Evolutionary conservation across 2,888 invertebrate genomes (phyloP).

Genomic region (Isoperla grammatica): DNA sequence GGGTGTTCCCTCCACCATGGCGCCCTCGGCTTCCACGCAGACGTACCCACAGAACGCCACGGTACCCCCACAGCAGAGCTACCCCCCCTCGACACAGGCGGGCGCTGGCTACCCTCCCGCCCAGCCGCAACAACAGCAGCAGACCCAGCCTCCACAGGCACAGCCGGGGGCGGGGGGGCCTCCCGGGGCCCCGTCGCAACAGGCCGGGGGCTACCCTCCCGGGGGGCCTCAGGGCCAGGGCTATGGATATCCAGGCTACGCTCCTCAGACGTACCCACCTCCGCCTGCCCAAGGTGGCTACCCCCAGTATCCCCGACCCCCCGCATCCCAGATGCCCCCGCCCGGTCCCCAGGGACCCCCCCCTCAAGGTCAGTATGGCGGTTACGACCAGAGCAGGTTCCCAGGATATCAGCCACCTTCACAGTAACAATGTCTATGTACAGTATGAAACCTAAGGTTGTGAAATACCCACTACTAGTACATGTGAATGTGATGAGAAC

Average conservation of each 20-base stretch:
- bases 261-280: slow-evolving; percentile 35
- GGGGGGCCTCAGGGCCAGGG: slow-evolving; percentile 35
- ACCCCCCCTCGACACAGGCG: slow-evolving; percentile 56
- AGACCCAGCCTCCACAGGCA: slow-evolving; percentile 51
- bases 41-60: slow-evolving; percentile 54
- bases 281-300: slow-evolving; percentile 52
- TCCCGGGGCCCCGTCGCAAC: not conserved
- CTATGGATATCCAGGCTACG: slow-evolving; percentile 26
- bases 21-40: slow-evolving; percentile 47
- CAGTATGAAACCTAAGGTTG: not conserved
- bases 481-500: not conserved
- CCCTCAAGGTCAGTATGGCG: slow-evolving; percentile 66
- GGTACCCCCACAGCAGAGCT: slow-evolving; percentile 36
- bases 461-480: not conserved
- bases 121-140: slow-evolving; percentile 41
- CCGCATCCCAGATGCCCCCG: slow-evolving; percentile 52
- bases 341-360: slow-evolving; percentile 66
- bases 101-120: slow-evolving; percentile 32
- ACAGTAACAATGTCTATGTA: slow-evolving; percentile 52
- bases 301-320: slow-evolving; percentile 57
- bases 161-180: slow-evolving; percentile 46
- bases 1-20: slow-evolving; percentile 38
- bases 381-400: slow-evolving; percentile 51
- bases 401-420: slow-evolving; percentile 65
- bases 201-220: slow-evolving; percentile 13